Evolutionary conservation across 2,888 invertebrate genomes (phyloP), one percentile per base, ranked within the genome.

Genomic region (Polymixis flavicincta): DNA sequence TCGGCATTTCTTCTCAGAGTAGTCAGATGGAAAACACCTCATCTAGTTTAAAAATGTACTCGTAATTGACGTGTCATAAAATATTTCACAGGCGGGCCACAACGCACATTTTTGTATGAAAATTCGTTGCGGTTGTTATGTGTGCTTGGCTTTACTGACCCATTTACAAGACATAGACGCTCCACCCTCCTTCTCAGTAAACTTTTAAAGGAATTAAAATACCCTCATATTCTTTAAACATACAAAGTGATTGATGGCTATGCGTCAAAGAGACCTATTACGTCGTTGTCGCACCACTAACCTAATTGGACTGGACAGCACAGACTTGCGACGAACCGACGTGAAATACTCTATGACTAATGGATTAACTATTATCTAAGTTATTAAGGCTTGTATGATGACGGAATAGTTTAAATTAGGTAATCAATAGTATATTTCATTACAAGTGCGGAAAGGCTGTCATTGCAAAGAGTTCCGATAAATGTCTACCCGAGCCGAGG

Each of bases 251-350:
- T 52, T 66, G 72, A 80, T 84, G 68, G 59, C 32, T 45, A n/a
- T 68, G 45, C 75, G 72, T 76, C 86, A 76, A 71, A 71, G 52
- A 48, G 67, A 61, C 32, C 52, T 60, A 69, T 73, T 65, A 64
- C 61, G 55, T 59, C 59, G 65, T 22, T 0, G 61, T 50, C 72
- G 6, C 68, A 65, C 70, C 69, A 82, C 74, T 84, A 76, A 80
- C 72, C 74, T 84, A 83, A 84, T 84, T 84, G 76, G 28, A 64
- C 22, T 64, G 50, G 50, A 48, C 54, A n/a, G n/a, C n/a, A 65
- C 25, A 55, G 32, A 64, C 64, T 57, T 60, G 71, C 54, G 57
- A 64, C 66, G 45, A 55, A 57, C 57, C 3, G 17, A 70, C 70
- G 48, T 54, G 66, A 66, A 74, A 85, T 79, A 66, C 13, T 59